phyloP scores from a whole-genome alignment of 1,140 invertebrate genomes.

The Drosophila sproati region DNA sequence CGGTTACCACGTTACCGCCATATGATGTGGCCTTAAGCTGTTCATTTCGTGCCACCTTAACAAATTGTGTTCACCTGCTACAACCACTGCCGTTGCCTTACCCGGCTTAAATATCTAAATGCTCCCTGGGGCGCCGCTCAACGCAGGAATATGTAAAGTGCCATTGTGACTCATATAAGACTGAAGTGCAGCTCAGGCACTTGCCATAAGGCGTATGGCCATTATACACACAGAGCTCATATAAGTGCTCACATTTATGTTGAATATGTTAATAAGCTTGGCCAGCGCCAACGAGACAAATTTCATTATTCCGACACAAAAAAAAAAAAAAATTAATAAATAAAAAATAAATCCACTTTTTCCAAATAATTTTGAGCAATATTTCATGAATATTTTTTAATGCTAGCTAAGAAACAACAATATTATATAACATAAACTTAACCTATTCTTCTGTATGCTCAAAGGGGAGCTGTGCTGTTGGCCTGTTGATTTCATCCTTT shows the following conservation, averaged over 20 bases:
- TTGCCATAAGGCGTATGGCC: slow-evolving; percentile 17
- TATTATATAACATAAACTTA: no score
- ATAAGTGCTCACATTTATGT: slow-evolving; percentile 12
- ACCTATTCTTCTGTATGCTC: no score
- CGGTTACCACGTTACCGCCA: slow-evolving; percentile 1
- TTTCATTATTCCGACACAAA: not conserved
- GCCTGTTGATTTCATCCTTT: not conserved
- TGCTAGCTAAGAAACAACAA: no score
- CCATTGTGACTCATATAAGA: slow-evolving; percentile 27
- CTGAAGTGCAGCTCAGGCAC: slow-evolving; percentile 20
- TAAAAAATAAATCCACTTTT: not conserved
- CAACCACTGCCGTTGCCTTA: not conserved
- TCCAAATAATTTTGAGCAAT: not conserved
- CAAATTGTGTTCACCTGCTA: slow-evolving; percentile 27
- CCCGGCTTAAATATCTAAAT: slow-evolving; percentile 31
- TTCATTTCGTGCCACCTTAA: slow-evolving; percentile 21
- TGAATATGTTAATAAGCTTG: slow-evolving; percentile 18
- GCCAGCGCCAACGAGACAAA: slow-evolving; percentile 14
- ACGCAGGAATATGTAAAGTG: slow-evolving; percentile 38
- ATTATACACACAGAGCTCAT: slow-evolving; percentile 5
- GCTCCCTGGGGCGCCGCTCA: slow-evolving; percentile 35
- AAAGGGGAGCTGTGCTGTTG: no score
- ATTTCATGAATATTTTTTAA: no score
- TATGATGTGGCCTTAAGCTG: slow-evolving; percentile 18
- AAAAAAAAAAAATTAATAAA: not conserved